phyloP scores from a whole-genome alignment of 2,113 vertebrate genomes.

The Archocentrus centrarchus region DNA sequence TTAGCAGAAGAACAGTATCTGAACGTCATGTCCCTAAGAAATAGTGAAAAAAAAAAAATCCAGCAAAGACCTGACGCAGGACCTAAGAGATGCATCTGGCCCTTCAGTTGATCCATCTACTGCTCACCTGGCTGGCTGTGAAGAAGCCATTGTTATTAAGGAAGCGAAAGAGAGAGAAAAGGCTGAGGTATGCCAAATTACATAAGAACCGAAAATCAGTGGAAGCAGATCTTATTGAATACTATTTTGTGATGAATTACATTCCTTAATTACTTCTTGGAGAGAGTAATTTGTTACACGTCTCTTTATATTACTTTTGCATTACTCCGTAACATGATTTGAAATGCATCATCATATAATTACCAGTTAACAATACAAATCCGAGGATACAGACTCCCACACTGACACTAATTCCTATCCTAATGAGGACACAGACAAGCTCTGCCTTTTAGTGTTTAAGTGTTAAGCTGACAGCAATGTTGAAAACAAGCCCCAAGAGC shows the following conservation, averaged over 20 bases:
- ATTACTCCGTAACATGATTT: neutral
- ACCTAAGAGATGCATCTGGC: neutral
- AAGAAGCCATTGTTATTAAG: neutral
- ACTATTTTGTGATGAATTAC: neutral
- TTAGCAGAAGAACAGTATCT: neutral
- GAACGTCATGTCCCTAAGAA: neutral
- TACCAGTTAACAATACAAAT: neutral
- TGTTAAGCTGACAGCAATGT: neutral
- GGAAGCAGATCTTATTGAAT: neutral
- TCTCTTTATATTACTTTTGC: neutral
- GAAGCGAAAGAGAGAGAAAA: neutral
- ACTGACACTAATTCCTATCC: neutral
- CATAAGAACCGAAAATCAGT: neutral
- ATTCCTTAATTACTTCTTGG: neutral
- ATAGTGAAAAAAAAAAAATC: fast-evolving
- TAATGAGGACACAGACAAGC: neutral
- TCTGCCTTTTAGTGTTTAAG: neutral
- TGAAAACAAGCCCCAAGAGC: neutral
- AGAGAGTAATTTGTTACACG: neutral
- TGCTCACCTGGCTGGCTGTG: neutral
- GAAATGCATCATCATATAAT: neutral
- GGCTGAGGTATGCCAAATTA: neutral
- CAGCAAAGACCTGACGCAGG: neutral
- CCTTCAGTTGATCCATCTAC: fast-evolving
- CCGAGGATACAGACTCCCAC: neutral